A percentile compares a stretch with the other conserved stretches of the same genome.
Evolutionary conservation across 2,797 vertebrate species (phyloP).

Genomic region (Podarcis siculus): DNA sequence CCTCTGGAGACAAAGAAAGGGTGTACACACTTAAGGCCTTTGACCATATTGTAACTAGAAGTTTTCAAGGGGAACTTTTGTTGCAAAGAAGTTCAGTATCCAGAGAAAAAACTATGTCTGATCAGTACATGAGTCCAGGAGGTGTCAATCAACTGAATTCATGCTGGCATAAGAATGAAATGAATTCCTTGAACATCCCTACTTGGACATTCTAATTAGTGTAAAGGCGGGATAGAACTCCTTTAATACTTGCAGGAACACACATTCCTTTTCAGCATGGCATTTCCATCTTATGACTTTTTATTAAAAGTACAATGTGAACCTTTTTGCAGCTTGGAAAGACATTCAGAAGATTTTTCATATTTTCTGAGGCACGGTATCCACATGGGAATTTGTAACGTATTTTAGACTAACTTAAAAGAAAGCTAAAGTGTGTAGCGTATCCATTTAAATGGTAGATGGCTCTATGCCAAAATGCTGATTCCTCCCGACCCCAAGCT

Average conservation of each 20-base stretch:
- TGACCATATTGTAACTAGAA: background rate
- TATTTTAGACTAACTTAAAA: background rate
- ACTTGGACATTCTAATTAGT: background rate
- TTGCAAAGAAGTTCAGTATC: no score
- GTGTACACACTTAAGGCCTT: background rate
- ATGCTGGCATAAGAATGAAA: no score
- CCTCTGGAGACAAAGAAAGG: background rate
- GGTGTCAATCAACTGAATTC: no score
- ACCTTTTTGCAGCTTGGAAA: background rate
- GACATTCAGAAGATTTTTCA: background rate
- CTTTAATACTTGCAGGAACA: background rate
- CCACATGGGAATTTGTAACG: background rate
- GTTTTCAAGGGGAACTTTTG: no score
- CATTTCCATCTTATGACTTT: background rate
- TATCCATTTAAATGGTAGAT: constrained; percentile 4
- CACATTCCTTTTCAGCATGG: background rate
- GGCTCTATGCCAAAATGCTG: background rate
- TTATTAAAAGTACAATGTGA: background rate
- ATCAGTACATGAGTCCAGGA: no score
- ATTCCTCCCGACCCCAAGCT: background rate
- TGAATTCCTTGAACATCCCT: background rate
- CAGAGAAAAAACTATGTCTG: no score
- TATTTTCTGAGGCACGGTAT: background rate
- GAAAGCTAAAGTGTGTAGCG: background rate
- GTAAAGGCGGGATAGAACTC: background rate